Conservation (phyloP, 1,140 invertebrate genomes). For the Papilio polytes region DNA sequence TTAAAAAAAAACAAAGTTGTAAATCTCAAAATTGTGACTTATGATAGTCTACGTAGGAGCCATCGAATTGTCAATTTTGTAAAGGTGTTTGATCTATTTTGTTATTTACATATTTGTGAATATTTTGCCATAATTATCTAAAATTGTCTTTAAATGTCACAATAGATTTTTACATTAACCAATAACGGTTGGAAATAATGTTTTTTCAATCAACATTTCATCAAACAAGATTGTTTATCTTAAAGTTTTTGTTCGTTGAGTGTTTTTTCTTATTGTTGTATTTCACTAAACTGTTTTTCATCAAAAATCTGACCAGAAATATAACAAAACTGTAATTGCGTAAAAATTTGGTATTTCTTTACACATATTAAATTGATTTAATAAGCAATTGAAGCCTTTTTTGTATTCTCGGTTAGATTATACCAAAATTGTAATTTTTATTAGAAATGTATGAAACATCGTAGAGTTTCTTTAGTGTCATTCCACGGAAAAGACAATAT, state of each 20-base stretch:
- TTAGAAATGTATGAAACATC: slow-evolving; percentile 62
- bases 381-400: too few relatives aligned
- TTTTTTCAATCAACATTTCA: not conserved
- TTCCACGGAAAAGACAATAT: slow-evolving; percentile 82
- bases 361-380: not conserved
- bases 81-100: slow-evolving; percentile 58
- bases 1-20: too few relatives aligned
- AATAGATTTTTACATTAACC: not conserved
- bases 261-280: not conserved
- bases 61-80: slow-evolving; percentile 46
- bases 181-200: not conserved
- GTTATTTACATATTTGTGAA: slow-evolving; percentile 72
- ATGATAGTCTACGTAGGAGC: too few relatives aligned
- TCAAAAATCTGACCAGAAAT: slow-evolving; percentile 29
- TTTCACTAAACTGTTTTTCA: slow-evolving; percentile 58
- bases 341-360: slow-evolving; percentile 44
- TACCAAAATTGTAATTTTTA: slow-evolving; percentile 70
- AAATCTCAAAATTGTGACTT: slow-evolving; percentile 42
- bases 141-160: slow-evolving; percentile 54
- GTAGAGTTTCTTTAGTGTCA: slow-evolving; percentile 75
- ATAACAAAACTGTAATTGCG: too few relatives aligned
- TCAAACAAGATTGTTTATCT: too few relatives aligned
- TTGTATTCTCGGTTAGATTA: slow-evolving; percentile 44
- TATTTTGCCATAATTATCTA: slow-evolving; percentile 80
- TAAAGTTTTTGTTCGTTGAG: not conserved